These are phyloP conservation scores for Drosophila koepferae DNA, from an alignment of 2,888 invertebrate species.

Conservation along the genomic window DNA sequence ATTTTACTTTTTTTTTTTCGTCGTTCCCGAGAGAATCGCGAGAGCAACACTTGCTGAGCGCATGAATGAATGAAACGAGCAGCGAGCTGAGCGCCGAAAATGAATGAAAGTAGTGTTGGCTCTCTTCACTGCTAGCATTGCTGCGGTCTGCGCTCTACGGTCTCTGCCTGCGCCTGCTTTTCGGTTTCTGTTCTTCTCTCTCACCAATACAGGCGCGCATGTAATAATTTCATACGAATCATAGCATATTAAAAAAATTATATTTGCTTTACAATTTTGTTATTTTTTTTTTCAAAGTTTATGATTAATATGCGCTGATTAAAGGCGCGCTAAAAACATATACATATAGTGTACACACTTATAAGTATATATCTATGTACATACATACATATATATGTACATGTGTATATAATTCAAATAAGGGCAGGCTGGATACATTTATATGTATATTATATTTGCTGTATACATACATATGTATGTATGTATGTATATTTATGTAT, in stretches of 20 bases:
- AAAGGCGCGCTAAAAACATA: slow-evolving; percentile 45
- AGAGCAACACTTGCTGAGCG: slow-evolving; percentile 32
- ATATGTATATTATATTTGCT: not conserved
- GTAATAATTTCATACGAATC: slow-evolving; percentile 40
- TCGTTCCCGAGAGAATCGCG: slow-evolving; percentile 23
- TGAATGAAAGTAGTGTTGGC: slow-evolving; percentile 75
- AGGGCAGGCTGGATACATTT: slow-evolving; percentile 50
- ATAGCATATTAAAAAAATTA: slow-evolving; percentile 62
- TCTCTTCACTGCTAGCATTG: slow-evolving; percentile 21
- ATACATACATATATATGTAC: slow-evolving; percentile 1
- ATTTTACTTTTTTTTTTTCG: slow-evolving; percentile 22
- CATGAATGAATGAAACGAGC: slow-evolving; percentile 70
- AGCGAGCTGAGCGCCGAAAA: slow-evolving; percentile 55
- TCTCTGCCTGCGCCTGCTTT: slow-evolving; percentile 21
- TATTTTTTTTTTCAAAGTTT: slow-evolving; percentile 60
- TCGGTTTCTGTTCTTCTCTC: slow-evolving; percentile 32
- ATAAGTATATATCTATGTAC: not conserved
- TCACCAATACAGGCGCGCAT: slow-evolving; percentile 30
- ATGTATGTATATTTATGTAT: not conserved
- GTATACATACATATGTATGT: not conserved
- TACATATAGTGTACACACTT: slow-evolving; percentile 1
- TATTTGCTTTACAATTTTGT: slow-evolving; percentile 56
- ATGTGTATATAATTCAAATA: slow-evolving; percentile 29
- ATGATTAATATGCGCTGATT: slow-evolving; percentile 78
- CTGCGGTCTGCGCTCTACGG: slow-evolving; percentile 16